Evolutionary conservation across 2,113 vertebrate species (phyloP), one percentile per base, ranked within the genome.

Genomic region (Rhombomys opimus): DNA sequence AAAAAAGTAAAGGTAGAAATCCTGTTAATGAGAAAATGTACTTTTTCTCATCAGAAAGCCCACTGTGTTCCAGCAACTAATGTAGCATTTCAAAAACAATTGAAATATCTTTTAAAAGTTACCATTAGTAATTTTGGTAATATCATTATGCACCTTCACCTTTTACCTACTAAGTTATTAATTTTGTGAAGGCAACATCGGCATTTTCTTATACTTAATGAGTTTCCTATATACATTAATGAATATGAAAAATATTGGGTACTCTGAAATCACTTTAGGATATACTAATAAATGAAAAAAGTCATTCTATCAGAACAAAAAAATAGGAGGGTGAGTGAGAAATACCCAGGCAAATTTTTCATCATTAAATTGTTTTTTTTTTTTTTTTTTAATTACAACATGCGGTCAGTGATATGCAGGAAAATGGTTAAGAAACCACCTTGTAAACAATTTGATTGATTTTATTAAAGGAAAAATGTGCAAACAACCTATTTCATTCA

Each of bases 401-500:
- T 50, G 25, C 65, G 38, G 41, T 84, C n/a, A 67, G 23, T 46
- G 68, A 72, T 50, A 10, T 38, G 6, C 32, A 41, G 3, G 32
- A 75, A 87, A 57, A 96, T 81, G 75, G 91, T 96, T 76, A 94
- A 95, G 59, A 94, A 90, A 87, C 32, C 52, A 50, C 70, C 68
- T 75, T 85, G 91, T 92, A 81, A 94, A 93, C 87, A 87, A 93
- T 50, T 15, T 82, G 52, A 78, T 94, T 91, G 65, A 63, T 88
- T 94, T 70, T 95, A 82, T 93, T 94, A 93, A 90, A 92, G 90
- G 85, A 93, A 97, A 97, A 96, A 75, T 90, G 18, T 50, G 6
- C 78, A 94, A 84, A 95, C 91, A 87, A 76, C 80, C 89, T 94
- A 93, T 95, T 94, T 95, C 87, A 93, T 96, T 96, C 59, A 91